Percentiles rank a stretch among this genome's conserved stretches.
Conservation (phyloP, 2,888 invertebrate species). For the Mallateleia sp. region DNA sequence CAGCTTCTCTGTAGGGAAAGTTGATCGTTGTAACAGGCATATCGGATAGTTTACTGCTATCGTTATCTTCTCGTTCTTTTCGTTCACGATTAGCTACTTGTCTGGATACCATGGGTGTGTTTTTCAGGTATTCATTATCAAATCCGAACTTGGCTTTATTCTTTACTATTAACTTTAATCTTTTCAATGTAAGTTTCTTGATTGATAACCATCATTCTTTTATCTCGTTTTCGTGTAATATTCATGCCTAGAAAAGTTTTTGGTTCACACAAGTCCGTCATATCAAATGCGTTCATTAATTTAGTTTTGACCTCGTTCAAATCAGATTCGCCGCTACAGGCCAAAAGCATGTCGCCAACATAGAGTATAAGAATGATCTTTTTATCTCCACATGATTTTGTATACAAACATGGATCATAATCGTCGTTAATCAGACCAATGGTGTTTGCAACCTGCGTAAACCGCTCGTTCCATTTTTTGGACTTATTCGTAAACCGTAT, state of each 20-base stretch:
- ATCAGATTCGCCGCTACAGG: constrained; percentile 25
- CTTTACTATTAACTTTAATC: too few relatives aligned
- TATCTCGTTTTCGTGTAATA: neutral
- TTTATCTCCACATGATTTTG: neutral
- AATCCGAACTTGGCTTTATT: constrained; percentile 1
- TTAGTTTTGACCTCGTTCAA: neutral
- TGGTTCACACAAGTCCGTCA: neutral
- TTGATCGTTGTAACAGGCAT: neutral
- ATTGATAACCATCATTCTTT: neutral
- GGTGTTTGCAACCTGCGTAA: constrained; percentile 58
- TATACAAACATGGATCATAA: constrained; percentile 72
- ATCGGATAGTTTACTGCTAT: neutral
- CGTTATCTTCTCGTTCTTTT: neutral
- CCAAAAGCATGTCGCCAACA: constrained; percentile 20
- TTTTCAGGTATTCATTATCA: neutral
- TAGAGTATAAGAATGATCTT: neutral
- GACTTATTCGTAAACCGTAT: constrained; percentile 20
- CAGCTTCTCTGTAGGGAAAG: constrained; percentile 64
- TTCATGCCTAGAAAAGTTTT: constrained; percentile 5
- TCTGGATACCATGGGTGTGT: constrained; percentile 1
- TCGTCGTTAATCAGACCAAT: constrained; percentile 63
- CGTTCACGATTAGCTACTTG: neutral
- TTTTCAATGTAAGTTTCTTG: neutral
- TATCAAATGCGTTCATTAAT: constrained; percentile 2
- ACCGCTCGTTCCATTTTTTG: constrained; percentile 68